Base-by-base conservation (phyloP, 2,888 invertebrate species). In the Plemyria rubiginata region DNA sequence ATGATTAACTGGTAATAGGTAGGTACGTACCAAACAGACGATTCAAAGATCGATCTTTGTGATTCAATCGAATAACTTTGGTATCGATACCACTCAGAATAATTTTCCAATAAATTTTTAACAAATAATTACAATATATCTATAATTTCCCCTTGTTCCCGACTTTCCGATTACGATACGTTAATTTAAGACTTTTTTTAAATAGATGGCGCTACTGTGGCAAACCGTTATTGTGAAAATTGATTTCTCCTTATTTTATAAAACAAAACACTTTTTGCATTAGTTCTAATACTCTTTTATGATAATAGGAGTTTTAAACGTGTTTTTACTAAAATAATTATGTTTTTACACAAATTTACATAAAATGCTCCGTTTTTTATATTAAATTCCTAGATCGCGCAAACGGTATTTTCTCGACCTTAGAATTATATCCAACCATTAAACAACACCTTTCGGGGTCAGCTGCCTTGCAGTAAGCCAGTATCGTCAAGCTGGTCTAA, bases 401-500 rank as follows among this genome's bases (percentile, higher is more conserved):
- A 51, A 41, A 49, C 59, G 28, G 4, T 59, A 36, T 58, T 63
- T 51, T 50, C 6, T 9, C 6, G 22, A 54, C 15, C 1, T 9
- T 12, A 49, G 4, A 1, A 16, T 3, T 2, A 0, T 3, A 7
- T 4, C 13, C 3, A 7, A 4, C n/a, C n/a, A n/a, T n/a, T n/a
- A n/a, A n/a, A n/a, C n/a, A n/a, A n/a, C n/a, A n/a, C n/a, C n/a
- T n/a, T n/a, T n/a, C 13, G 29, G 46, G 58, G 54, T 59, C 63
- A 63, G 40, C 28, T 3, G 22, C 46, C 46, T 15, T 32, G 16
- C 54, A 59, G 54, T 15, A 5, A 54, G 12, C 54, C 63, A 59
- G 63, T 63, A 12, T 55, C 7, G 59, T 63, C 62, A 62, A 59
- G 59, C 59, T 60, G 59, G 13, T 15, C 48, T 52, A 55, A 59